These are phyloP conservation scores for Ophioninae sp. DNA, from an alignment of 2,888 invertebrate species.

Conservation along the genomic window DNA sequence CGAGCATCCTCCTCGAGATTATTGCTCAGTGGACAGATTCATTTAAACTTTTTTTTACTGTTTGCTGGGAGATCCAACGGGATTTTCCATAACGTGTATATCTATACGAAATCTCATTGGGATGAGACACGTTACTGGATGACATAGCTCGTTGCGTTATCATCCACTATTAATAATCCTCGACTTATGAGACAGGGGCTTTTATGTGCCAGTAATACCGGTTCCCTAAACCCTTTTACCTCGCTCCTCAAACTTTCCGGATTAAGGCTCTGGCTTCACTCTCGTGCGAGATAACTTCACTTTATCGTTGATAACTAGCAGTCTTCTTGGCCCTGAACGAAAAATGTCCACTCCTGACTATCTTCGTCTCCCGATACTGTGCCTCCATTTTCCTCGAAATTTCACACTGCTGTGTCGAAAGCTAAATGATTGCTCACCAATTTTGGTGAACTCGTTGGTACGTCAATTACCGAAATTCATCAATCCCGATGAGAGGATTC, in stretches of 20 bases:
- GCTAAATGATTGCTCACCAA: neutral
- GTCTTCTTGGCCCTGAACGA: slow-evolving; percentile 60
- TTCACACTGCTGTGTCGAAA: neutral
- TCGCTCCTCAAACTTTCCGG: slow-evolving; percentile 48
- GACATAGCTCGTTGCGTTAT: slow-evolving; percentile 35
- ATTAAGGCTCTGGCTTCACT: slow-evolving; percentile 35
- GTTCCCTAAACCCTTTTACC: slow-evolving; percentile 46
- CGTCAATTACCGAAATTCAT: neutral
- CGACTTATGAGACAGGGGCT: slow-evolving; percentile 27
- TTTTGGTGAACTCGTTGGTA: neutral
- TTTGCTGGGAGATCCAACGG: neutral
- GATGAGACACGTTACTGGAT: slow-evolving; percentile 25
- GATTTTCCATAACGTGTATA: neutral
- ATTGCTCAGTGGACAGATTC: slow-evolving; percentile 13
- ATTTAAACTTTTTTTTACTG: slow-evolving; percentile 20
- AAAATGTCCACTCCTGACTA: slow-evolving; percentile 34
- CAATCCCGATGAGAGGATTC: neutral
- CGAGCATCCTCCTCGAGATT: neutral
- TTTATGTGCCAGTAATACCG: slow-evolving; percentile 34
- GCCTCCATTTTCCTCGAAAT: neutral
- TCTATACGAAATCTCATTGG: slow-evolving; percentile 2
- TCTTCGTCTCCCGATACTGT: neutral
- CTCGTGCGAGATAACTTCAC: slow-evolving; percentile 48
- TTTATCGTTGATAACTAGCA: slow-evolving; percentile 61
- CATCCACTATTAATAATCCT: slow-evolving; percentile 52